Conservation (phyloP, 2,113 vertebrate species). For the Silurus glanis region DNA sequence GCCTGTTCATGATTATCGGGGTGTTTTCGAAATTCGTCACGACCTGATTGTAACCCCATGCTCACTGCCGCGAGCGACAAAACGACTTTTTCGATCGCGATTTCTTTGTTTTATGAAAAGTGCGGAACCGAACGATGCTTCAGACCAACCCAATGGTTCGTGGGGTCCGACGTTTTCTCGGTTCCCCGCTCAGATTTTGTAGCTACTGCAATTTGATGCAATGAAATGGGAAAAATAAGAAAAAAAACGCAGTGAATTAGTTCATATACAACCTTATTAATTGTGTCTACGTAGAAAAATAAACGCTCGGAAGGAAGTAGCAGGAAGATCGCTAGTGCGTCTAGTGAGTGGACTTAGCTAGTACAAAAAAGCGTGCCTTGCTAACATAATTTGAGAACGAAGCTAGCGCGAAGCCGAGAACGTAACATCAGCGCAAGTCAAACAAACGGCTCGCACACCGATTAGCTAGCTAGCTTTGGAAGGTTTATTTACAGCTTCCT, state of each 20-base stretch:
- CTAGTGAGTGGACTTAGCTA: background rate
- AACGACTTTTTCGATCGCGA: background rate
- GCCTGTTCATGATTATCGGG: background rate
- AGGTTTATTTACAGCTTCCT: background rate
- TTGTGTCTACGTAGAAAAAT: background rate
- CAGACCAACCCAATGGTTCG: background rate
- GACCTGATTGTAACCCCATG: background rate
- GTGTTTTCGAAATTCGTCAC: background rate
- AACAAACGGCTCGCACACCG: background rate
- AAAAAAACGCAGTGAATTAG: background rate
- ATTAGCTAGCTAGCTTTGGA: slow-evolving; percentile 2
- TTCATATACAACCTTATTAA: background rate
- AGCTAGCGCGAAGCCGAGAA: background rate
- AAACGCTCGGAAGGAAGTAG: background rate
- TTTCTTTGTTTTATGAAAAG: background rate
- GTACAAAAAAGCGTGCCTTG: background rate
- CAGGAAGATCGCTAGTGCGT: background rate
- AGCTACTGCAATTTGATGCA: background rate
- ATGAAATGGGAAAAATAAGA: background rate
- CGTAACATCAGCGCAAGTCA: background rate
- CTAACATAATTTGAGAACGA: background rate
- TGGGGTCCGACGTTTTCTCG: background rate
- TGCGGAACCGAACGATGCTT: background rate
- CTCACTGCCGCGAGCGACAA: background rate
- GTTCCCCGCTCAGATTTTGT: background rate